Conservation (phyloP, 2,797 vertebrate genomes). For the Adelosebastes latens region DNA sequence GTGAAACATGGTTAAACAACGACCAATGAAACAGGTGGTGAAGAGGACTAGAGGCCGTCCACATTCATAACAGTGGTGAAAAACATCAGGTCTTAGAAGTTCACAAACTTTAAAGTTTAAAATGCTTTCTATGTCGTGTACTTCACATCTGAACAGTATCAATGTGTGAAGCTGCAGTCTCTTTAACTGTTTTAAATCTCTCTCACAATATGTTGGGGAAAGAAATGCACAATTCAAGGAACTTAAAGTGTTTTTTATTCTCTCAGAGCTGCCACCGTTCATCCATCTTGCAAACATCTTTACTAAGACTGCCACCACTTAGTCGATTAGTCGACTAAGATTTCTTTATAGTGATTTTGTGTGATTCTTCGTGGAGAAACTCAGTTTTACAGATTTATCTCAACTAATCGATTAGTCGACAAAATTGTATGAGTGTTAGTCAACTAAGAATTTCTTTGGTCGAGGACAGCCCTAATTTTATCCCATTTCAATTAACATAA, state of each 20-base stretch:
- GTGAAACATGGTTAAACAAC: background rate
- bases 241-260: background rate
- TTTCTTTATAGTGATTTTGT: no score
- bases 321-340: no score
- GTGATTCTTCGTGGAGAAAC: no score
- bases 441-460: no score
- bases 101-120: background rate
- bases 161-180: background rate
- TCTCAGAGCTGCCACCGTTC: background rate
- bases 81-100: background rate
- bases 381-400: background rate
- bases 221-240: background rate
- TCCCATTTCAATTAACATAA: slow-evolving; percentile 33
- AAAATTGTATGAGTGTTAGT: no score
- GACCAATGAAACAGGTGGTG: background rate
- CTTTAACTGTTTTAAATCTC: background rate
- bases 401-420: no score
- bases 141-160: background rate
- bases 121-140: background rate
- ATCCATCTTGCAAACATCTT: background rate
- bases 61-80: background rate
- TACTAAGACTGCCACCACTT: no score
- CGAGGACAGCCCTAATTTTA: background rate
- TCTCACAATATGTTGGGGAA: background rate
- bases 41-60: background rate